Percentiles rank a stretch among this genome's conserved stretches.
These are phyloP conservation scores for Leptura quadrifasciata DNA, from an alignment of 2,888 invertebrate species.

Conservation along the genomic window DNA sequence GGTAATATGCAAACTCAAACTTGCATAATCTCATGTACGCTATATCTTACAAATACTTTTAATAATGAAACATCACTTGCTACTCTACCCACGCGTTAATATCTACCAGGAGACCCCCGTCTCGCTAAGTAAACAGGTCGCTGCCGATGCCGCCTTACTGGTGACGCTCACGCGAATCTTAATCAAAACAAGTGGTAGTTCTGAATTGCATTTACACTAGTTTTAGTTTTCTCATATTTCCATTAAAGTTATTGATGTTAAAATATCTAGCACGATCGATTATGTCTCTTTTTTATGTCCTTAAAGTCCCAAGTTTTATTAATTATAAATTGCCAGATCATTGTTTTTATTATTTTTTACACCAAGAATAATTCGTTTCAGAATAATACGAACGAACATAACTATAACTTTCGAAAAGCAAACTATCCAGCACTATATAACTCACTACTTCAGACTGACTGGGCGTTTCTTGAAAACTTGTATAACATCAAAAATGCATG, in stretches of 20 bases:
- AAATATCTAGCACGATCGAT: background rate
- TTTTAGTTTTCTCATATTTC: background rate
- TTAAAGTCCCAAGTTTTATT: background rate
- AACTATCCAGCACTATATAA: no score
- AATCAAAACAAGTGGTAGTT: conserved; percentile 6
- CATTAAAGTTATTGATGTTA: background rate
- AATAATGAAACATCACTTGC: background rate
- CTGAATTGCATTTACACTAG: background rate
- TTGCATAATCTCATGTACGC: background rate
- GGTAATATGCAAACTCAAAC: background rate
- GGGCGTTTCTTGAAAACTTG: no score
- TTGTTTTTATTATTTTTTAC: no score
- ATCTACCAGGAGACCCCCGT: background rate
- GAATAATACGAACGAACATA: no score
- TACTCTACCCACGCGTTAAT: background rate
- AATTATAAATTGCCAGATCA: no score
- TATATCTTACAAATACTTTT: conserved; percentile 3
- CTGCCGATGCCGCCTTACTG: background rate
- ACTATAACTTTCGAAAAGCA: no score
- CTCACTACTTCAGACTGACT: no score
- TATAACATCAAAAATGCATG: no score
- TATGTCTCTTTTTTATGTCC: background rate
- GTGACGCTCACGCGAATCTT: background rate
- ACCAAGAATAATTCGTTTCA: no score
- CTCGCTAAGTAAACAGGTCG: conserved; percentile 2